Conservation (phyloP, 2,113 vertebrate species). For the Baryphthengus martii region DNA sequence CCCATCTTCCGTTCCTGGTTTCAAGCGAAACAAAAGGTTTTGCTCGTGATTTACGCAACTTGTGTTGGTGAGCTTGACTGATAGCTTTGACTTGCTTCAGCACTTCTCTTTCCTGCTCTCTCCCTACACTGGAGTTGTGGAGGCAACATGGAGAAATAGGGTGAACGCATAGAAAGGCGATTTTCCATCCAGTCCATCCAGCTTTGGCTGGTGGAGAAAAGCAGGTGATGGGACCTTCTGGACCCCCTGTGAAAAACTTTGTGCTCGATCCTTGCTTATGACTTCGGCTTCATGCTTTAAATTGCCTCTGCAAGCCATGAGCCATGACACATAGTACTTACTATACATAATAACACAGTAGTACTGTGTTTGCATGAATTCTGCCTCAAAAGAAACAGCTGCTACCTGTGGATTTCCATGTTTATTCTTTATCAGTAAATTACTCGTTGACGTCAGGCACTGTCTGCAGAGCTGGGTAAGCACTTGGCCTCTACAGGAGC, state of each 20-base stretch:
- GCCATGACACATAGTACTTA: neutral
- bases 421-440: neutral
- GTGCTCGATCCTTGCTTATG: neutral
- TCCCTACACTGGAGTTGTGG: neutral
- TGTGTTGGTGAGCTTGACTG: neutral
- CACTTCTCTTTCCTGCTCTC: neutral
- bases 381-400: neutral
- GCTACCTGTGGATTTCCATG: neutral
- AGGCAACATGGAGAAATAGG: fast-evolving
- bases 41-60: neutral
- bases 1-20: neutral
- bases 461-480: neutral
- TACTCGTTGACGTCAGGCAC: neutral
- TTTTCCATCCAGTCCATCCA: neutral
- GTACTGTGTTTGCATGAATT: neutral
- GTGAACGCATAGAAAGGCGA: fast-evolving
- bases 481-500: neutral
- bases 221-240: neutral
- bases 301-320: neutral
- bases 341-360: neutral
- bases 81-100: neutral
- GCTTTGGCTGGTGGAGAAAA: neutral
- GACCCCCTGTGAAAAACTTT: neutral
- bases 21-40: neutral
- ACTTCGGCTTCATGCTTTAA: neutral